Base-by-base conservation (phyloP, 2,113 vertebrate genomes). In the Suricata suricatta region DNA sequence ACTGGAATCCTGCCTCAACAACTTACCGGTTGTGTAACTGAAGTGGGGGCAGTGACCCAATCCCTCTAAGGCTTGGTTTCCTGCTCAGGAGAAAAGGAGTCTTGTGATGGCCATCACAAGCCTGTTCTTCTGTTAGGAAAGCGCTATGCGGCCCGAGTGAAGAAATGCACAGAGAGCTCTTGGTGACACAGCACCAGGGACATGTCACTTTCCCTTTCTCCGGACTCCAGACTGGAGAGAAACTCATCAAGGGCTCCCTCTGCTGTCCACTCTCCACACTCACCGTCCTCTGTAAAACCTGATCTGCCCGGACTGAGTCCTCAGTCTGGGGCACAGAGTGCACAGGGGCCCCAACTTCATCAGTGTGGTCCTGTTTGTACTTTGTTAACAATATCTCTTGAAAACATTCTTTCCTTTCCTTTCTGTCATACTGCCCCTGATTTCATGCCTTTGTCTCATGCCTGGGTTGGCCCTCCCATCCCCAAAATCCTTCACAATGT, bases 191-290 rank as follows among this genome's bases (percentile, higher is more conserved):
- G 54, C 31, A 19, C 21, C 9, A 25, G 21, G 52, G 35, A 23
- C 25, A 72, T 0, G 7, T 38, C 72, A 5, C 25, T 38, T 72
- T 85, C 31, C 47, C 38, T 0, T 3, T 64, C 72, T 72, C 50
- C 0, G 0, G 27, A 35, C 23, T 16, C 29, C 47, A 31, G 21
- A 29, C 5, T 66, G 23, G 54, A 38, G 44, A 23, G 85, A 82
- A 71, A 44, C 33, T 72, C 38, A 16, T 1, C 94, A n/a, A 76
- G 85, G n/a, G 94, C 97, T 57, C 97, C 96, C 95, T 81, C 98
- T 98, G 97, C 95, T 68, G 95, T 27, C 47, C 54, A 25, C 23
- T 14, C 57, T 15, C 25, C 33, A 7, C 13, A 27, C 50, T 80
- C 44, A 7, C 38, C 44, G 38, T 68, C 74, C 60, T 38, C 1